phyloP scores from a whole-genome alignment of 92 coral and sea anemone species.

The Siderastrea radians region DNA sequence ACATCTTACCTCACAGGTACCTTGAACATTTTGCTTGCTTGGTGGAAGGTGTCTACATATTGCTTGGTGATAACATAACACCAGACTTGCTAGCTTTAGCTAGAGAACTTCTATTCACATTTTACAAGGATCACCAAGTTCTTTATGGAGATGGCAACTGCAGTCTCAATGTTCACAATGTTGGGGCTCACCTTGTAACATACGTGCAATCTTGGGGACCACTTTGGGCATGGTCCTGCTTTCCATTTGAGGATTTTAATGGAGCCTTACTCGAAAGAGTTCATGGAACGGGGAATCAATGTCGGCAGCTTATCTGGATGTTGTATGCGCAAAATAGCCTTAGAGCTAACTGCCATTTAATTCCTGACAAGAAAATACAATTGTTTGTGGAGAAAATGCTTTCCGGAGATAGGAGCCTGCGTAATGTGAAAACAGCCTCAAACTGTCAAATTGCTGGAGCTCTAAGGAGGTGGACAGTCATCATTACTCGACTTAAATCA shows the following conservation, averaged over 20 bases:
- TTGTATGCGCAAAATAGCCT: slow-evolving; percentile 43
- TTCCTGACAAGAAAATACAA: slow-evolving; percentile 13
- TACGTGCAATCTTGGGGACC: slow-evolving; percentile 54
- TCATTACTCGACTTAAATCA: neutral
- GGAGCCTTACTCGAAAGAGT: slow-evolving; percentile 46
- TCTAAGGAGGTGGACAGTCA: slow-evolving; percentile 26
- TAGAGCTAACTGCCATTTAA: slow-evolving; percentile 18
- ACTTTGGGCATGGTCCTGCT: slow-evolving; percentile 68
- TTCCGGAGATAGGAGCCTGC: slow-evolving; percentile 35
- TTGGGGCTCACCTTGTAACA: slow-evolving; percentile 33
- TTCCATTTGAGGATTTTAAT: slow-evolving; percentile 56
- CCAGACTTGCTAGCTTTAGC: too few relatives aligned
- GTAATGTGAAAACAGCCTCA: slow-evolving; percentile 22
- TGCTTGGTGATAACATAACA: slow-evolving; percentile 66
- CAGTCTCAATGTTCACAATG: slow-evolving; percentile 47
- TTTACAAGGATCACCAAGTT: too few relatives aligned
- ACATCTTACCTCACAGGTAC: slow-evolving; percentile 60
- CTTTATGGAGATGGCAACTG: slow-evolving; percentile 23
- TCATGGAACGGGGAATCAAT: slow-evolving; percentile 58
- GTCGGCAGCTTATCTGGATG: slow-evolving; percentile 45
- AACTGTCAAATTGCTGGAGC: slow-evolving; percentile 61
- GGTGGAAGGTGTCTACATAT: slow-evolving; percentile 63
- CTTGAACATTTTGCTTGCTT: too few relatives aligned
- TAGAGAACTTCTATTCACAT: too few relatives aligned
- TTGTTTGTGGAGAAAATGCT: slow-evolving; percentile 33